Evolutionary conservation across 2,113 vertebrate genomes (phyloP).

Genomic region (Panthera leo): DNA sequence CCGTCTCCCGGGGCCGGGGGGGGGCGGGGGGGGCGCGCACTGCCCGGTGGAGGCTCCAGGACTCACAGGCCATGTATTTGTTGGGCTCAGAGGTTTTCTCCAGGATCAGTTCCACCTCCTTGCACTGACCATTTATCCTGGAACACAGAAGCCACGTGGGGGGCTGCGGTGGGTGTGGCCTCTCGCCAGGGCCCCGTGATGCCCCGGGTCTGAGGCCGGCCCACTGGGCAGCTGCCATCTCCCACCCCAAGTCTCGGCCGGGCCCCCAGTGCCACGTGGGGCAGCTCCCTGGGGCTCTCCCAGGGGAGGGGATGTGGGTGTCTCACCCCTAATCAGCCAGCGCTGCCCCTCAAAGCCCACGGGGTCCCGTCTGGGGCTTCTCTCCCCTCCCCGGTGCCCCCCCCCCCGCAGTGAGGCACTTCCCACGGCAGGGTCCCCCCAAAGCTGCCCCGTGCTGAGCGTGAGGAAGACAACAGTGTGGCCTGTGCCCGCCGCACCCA

Average conservation of each 20-base stretch:
- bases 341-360: rapidly evolving
- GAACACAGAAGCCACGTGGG: background rate
- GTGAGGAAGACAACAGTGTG: rapidly evolving
- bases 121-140: background rate
- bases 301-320: rapidly evolving
- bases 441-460: background rate
- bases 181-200: rapidly evolving
- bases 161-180: rapidly evolving
- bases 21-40: rapidly evolving
- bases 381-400: background rate
- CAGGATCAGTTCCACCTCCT: background rate
- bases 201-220: background rate
- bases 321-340: background rate
- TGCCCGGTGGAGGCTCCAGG: rapidly evolving
- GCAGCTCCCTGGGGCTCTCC: background rate
- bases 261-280: rapidly evolving
- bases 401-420: background rate
- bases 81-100: background rate
- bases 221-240: background rate
- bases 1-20: rapidly evolving
- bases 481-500: no score
- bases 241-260: rapidly evolving
- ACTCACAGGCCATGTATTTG: slow-evolving; percentile 37
- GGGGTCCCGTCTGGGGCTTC: background rate
- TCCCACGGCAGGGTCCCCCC: background rate